Conservation (phyloP, 1,140 invertebrate species). For the Andricus grossulariae region DNA sequence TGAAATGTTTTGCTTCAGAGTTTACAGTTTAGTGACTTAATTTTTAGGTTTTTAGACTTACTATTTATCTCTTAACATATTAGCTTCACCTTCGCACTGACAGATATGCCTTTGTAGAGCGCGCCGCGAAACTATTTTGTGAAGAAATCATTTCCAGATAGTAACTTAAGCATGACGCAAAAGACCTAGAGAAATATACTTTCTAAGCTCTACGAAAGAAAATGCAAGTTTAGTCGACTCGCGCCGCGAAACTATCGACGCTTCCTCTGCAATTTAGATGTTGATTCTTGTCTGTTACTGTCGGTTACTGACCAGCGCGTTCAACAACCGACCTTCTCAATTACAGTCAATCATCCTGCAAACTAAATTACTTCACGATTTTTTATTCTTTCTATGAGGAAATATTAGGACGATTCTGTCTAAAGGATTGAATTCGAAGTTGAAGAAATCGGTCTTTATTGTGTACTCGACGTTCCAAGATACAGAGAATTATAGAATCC, state of each 20-base stretch:
- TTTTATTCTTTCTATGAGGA: background rate
- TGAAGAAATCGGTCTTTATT: background rate
- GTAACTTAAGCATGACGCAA: constrained; percentile 35
- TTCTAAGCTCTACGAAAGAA: constrained; percentile 52
- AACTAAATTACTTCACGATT: constrained; percentile 4
- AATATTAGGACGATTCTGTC: background rate
- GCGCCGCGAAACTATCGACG: constrained; percentile 39
- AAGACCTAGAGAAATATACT: constrained; percentile 52
- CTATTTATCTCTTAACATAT: background rate
- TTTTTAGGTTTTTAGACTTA: background rate
- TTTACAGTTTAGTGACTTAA: background rate
- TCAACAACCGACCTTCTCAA: constrained; percentile 22
- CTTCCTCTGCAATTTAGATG: constrained; percentile 11
- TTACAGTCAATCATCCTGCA: constrained; percentile 15
- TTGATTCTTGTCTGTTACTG: constrained; percentile 15
- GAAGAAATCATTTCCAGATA: constrained; percentile 41
- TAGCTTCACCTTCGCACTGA: too few species aligned
- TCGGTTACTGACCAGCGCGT: constrained; percentile 9
- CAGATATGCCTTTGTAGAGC: too few species aligned
- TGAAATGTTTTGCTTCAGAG: too few species aligned
- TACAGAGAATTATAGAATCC: background rate
- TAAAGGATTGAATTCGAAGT: background rate
- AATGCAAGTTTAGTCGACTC: constrained; percentile 44
- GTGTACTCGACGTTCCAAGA: background rate
- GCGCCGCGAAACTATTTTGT: constrained; percentile 32